phyloP scores from a whole-genome alignment of 2,888 invertebrate genomes.

The Serrognathus titanus region DNA sequence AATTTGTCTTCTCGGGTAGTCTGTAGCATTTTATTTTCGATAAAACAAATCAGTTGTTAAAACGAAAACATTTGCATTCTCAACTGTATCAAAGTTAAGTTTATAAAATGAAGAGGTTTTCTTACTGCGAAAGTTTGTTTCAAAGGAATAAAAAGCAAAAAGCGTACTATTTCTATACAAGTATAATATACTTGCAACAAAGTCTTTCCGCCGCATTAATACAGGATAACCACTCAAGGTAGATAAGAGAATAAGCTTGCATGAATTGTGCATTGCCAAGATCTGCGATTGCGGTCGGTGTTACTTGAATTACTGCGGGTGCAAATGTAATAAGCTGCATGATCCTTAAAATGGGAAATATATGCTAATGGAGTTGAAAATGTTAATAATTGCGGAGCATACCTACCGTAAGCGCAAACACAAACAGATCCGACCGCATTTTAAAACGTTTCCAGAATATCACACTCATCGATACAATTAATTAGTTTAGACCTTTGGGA shows the following conservation, averaged over 20 bases:
- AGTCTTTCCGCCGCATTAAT: background rate
- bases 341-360: background rate
- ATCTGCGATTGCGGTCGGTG: conserved; percentile 20
- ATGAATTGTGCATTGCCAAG: conserved; percentile 26
- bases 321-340: conserved; percentile 3
- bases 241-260: conserved; percentile 26
- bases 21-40: no score
- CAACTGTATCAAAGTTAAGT: no score
- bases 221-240: conserved; percentile 19
- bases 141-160: no score
- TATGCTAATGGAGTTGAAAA: background rate
- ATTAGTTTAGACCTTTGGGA: background rate
- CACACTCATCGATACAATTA: no score
- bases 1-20: no score
- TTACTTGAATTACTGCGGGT: conserved; percentile 15
- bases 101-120: no score
- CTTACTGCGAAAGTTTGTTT: no score
- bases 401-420: background rate
- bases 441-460: no score
- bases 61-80: no score
- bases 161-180: no score
- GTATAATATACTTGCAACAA: no score
- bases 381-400: background rate
- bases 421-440: background rate
- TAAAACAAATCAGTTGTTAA: no score